Conservation (phyloP, 2,888 invertebrate genomes). For the Esperia sulphurella region DNA sequence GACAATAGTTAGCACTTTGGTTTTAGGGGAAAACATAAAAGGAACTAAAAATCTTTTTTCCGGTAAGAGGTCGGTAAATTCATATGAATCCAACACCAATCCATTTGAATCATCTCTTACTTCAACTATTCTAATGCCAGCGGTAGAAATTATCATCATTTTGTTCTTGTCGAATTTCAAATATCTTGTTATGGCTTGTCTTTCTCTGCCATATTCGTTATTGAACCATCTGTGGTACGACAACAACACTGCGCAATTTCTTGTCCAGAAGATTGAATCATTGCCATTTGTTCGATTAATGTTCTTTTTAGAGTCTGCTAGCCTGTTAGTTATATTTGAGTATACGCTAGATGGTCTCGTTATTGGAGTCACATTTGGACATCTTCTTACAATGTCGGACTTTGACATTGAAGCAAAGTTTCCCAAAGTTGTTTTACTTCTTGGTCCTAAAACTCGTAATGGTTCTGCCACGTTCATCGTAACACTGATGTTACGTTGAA, state of each 20-base stretch:
- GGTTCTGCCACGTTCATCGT: conserved; percentile 81
- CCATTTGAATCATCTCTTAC: conserved; percentile 80
- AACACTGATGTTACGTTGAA: conserved; percentile 80
- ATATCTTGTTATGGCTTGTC: conserved; percentile 74
- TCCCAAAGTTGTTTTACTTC: conserved; percentile 75
- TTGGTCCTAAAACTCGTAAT: conserved; percentile 65
- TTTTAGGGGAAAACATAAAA: conserved; percentile 70
- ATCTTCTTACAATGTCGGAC: conserved; percentile 65
- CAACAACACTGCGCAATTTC: conserved; percentile 82
- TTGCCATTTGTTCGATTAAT: conserved; percentile 60
- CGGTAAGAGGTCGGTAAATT: conserved; percentile 78
- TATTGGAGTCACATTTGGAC: conserved; percentile 74
- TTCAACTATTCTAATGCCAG: conserved; percentile 83
- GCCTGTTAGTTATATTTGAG: conserved; percentile 66
- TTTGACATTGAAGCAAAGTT: conserved; percentile 62
- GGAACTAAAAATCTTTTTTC: conserved; percentile 80
- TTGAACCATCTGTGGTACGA: conserved; percentile 82
- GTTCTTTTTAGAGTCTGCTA: conserved; percentile 67
- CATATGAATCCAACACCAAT: conserved; percentile 81
- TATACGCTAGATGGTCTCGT: conserved; percentile 73
- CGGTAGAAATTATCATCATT: conserved; percentile 81
- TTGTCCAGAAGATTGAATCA: conserved; percentile 81
- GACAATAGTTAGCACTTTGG: conserved; percentile 77
- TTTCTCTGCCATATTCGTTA: conserved; percentile 74
- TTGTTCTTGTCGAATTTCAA: conserved; percentile 77